Percentiles rank a stretch among this genome's conserved stretches.
phyloP scores from a whole-genome alignment of 2,888 invertebrate species.

The Halictus quadricinctus region DNA sequence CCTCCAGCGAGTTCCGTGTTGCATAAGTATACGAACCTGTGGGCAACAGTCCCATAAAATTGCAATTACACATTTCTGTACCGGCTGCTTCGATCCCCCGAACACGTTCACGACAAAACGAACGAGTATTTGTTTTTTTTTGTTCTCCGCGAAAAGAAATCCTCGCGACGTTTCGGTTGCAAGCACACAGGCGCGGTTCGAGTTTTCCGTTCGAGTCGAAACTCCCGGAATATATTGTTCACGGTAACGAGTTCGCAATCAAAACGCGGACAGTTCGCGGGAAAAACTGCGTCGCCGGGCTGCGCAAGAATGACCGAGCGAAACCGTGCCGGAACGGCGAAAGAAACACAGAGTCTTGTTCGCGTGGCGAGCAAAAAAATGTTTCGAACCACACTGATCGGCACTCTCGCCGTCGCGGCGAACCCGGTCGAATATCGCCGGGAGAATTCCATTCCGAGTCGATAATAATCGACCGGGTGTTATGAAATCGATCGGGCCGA shows the following conservation, averaged over 20 bases:
- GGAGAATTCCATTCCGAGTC: conserved; percentile 27
- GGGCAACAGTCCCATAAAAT: not conserved
- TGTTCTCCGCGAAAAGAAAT: too few species aligned
- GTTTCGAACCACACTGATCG: not conserved
- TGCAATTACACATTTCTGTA: not conserved
- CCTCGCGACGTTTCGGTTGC: not conserved
- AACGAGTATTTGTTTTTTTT: too few species aligned
- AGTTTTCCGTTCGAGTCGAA: not conserved
- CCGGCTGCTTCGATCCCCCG: not conserved
- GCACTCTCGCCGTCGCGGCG: not conserved
- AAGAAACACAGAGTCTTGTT: not conserved
- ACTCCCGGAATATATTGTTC: not conserved
- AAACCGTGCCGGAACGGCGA: not conserved
- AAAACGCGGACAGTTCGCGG: not conserved
- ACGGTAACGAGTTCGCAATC: conserved; percentile 4
- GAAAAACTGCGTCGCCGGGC: conserved; percentile 5
- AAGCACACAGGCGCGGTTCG: not conserved
- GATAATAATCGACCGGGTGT: conserved; percentile 15
- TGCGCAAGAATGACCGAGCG: conserved; percentile 23
- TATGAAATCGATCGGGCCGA: conserved; percentile 25
- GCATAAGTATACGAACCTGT: not conserved
- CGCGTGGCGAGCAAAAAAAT: not conserved
- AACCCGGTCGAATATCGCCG: conserved; percentile 24
- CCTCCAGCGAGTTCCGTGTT: not conserved
- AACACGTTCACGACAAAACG: not conserved